A percentile compares a stretch with the other conserved stretches of the same genome.
phyloP scores from a whole-genome alignment of 2,888 invertebrate genomes.

The Rhyacophila evoluta region DNA sequence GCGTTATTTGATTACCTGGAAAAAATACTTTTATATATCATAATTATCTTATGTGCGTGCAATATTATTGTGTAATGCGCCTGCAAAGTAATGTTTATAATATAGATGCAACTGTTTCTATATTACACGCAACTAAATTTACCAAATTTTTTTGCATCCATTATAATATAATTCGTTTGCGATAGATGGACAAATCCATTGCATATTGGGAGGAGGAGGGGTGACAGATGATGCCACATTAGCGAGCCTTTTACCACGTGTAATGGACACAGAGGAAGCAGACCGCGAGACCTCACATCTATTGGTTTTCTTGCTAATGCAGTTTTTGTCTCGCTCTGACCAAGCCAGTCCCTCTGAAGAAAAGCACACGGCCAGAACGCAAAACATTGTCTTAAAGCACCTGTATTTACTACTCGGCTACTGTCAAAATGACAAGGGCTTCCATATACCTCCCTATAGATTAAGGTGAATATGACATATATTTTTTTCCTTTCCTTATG shows the following conservation, averaged over 20 bases:
- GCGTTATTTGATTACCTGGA: too few relatives aligned
- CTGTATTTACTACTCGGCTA: slow-evolving; percentile 93
- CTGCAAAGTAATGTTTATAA: too few relatives aligned
- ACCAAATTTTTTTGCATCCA: neutral
- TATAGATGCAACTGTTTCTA: too few relatives aligned
- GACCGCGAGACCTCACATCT: slow-evolving; percentile 97
- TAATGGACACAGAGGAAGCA: slow-evolving; percentile 93
- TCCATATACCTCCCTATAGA: slow-evolving; percentile 89
- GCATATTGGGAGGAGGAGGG: slow-evolving; percentile 76
- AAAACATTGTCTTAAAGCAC: slow-evolving; percentile 91
- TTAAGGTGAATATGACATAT: slow-evolving; percentile 72
- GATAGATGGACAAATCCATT: slow-evolving; percentile 87
- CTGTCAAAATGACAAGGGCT: slow-evolving; percentile 89
- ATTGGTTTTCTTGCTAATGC: slow-evolving; percentile 95
- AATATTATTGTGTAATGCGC: too few relatives aligned
- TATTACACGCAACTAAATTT: too few relatives aligned
- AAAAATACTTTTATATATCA: too few relatives aligned
- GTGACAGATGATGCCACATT: slow-evolving; percentile 81
- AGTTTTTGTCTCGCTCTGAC: slow-evolving; percentile 83
- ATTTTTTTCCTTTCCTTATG: neutral
- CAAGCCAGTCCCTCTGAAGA: slow-evolving; percentile 89
- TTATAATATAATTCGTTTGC: neutral
- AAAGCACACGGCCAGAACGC: slow-evolving; percentile 81
- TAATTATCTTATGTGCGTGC: too few relatives aligned
- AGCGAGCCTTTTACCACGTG: slow-evolving; percentile 83